Evolutionary conservation across 1,140 invertebrate genomes (phyloP).

Genomic region (Heliconius melpomene): DNA sequence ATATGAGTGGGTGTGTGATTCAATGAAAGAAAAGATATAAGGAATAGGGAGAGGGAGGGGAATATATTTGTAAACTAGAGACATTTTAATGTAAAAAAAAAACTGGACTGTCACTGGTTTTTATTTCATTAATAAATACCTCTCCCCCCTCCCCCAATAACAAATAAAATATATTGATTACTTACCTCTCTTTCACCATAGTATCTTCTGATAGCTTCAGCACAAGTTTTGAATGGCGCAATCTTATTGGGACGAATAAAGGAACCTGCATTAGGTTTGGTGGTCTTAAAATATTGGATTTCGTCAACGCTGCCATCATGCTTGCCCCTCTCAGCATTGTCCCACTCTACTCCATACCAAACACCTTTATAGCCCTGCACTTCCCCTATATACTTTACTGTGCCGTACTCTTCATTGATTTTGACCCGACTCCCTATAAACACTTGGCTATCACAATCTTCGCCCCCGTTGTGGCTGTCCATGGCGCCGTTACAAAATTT

Average conservation of each 20-base stretch:
- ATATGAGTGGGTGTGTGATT: slow-evolving; percentile 35
- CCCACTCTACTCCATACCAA: slow-evolving; percentile 97
- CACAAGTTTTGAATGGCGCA: slow-evolving; percentile 85
- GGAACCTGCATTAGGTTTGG: slow-evolving; percentile 88
- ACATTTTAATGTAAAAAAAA: no score
- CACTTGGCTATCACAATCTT: slow-evolving; percentile 67
- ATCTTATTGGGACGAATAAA: slow-evolving; percentile 93
- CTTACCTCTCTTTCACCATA: slow-evolving; percentile 85
- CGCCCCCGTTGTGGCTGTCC: slow-evolving; percentile 69
- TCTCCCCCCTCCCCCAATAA: no score
- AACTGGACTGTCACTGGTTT: no score
- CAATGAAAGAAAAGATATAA: slow-evolving; percentile 7
- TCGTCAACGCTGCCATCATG: slow-evolving; percentile 93
- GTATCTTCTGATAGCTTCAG: slow-evolving; percentile 86
- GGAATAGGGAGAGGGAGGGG: not conserved
- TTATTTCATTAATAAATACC: no score
- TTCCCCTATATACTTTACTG: slow-evolving; percentile 76
- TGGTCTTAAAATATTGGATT: slow-evolving; percentile 90
- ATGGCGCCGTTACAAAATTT: slow-evolving; percentile 78
- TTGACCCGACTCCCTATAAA: slow-evolving; percentile 74
- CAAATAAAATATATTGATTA: not conserved
- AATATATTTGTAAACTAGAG: not conserved
- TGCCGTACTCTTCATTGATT: slow-evolving; percentile 71
- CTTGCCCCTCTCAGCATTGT: slow-evolving; percentile 92
- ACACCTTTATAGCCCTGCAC: slow-evolving; percentile 82